Evolutionary conservation across 2,113 vertebrate genomes (phyloP).

Genomic region (Pelvicachromis taeniatus): DNA sequence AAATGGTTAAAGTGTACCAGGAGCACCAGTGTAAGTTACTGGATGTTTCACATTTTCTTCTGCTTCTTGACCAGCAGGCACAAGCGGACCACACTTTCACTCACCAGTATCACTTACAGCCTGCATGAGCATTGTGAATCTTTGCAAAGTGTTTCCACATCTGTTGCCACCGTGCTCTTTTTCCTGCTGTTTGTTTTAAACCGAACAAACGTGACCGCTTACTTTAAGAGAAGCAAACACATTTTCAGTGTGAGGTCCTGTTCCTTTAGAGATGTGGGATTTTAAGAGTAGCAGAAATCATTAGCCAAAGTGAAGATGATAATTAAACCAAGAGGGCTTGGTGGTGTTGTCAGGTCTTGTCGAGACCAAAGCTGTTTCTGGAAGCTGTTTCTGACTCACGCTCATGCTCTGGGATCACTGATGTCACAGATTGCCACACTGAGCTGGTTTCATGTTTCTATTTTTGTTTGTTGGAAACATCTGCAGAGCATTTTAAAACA

Average conservation of each 20-base stretch:
- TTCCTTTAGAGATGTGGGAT: not conserved
- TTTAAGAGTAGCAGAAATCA: not conserved
- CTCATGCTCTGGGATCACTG: not conserved
- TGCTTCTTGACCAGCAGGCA: not conserved
- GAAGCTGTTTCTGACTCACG: conserved; percentile 4
- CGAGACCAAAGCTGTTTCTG: not conserved
- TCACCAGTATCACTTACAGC: not conserved
- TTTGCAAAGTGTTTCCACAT: not conserved
- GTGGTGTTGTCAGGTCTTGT: not conserved
- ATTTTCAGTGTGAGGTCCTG: not conserved
- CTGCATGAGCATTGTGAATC: not conserved
- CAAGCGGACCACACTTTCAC: not conserved
- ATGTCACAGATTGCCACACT: not conserved
- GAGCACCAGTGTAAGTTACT: not conserved
- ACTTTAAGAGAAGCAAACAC: not conserved
- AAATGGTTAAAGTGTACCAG: not conserved
- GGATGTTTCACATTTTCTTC: not conserved
- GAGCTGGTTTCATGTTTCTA: not conserved
- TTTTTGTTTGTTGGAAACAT: not conserved
- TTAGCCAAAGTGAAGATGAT: not conserved
- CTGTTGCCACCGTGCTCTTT: not conserved
- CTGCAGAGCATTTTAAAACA: not conserved
- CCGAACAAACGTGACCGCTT: not conserved
- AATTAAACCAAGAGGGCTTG: not conserved
- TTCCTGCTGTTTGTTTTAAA: not conserved